Conservation (phyloP, 2,888 invertebrate species). For the Pseudococcus viburni region DNA sequence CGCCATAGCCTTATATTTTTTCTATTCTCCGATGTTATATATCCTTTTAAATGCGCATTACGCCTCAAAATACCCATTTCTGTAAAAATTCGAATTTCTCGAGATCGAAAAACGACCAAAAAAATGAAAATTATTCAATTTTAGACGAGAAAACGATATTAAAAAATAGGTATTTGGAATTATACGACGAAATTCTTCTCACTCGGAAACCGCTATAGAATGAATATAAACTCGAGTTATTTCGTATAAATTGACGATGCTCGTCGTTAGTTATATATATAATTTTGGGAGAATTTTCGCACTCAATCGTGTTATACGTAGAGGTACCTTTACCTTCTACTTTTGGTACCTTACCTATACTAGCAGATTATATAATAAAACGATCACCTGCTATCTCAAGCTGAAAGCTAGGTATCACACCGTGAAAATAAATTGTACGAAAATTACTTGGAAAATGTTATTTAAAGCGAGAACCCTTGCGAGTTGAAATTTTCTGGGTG, state of each 20-base stretch:
- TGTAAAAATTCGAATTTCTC: neutral
- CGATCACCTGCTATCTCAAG: conserved; percentile 13
- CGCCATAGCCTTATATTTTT: neutral
- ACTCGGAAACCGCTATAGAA: neutral
- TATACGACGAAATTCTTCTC: neutral
- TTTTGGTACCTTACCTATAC: neutral
- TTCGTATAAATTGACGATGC: neutral
- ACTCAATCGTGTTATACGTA: neutral
- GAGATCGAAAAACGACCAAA: neutral
- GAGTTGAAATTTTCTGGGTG: neutral
- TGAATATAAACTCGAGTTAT: neutral
- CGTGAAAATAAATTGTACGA: conserved; percentile 25
- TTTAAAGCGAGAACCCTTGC: neutral
- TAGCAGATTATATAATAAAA: neutral
- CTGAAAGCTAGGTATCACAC: neutral
- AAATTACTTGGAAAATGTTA: neutral
- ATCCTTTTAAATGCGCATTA: conserved; percentile 14
- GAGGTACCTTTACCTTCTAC: neutral
- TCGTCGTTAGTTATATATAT: too few species aligned
- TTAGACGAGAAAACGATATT: neutral
- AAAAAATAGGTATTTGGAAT: neutral
- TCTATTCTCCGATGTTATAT: neutral
- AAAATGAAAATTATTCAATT: neutral
- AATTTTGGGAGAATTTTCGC: neutral
- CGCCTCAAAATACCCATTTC: neutral